A percentile compares a stretch with the other conserved stretches of the same genome.
These are phyloP conservation scores for Diplogasteroides magnus DNA, from an alignment of 1,140 invertebrate genomes.

Conservation along the genomic window DNA sequence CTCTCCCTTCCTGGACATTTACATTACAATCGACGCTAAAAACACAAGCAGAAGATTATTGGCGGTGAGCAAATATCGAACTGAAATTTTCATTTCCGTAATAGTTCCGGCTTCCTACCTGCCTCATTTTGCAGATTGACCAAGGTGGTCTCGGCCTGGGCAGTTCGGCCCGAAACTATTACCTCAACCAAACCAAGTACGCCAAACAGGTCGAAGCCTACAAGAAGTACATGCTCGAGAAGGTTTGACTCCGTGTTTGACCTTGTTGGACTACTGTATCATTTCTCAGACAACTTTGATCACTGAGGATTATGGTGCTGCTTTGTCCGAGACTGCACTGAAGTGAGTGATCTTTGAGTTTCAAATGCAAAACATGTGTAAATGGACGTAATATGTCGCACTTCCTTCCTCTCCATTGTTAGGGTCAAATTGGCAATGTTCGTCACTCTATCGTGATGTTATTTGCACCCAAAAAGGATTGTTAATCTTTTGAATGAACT, in stretches of 20 bases:
- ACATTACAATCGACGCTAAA: neutral
- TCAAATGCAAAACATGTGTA: too few relatives aligned
- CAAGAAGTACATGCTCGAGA: constrained; percentile 8
- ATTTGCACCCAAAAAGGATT: too few relatives aligned
- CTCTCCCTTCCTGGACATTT: neutral
- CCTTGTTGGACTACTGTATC: neutral
- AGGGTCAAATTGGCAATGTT: too few relatives aligned
- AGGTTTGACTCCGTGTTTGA: too few relatives aligned
- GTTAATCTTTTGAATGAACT: too few relatives aligned
- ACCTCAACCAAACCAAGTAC: constrained; percentile 11
- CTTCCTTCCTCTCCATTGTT: too few relatives aligned
- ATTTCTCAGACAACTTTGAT: neutral
- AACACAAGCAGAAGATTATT: neutral
- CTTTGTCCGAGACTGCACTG: neutral
- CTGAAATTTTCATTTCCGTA: neutral
- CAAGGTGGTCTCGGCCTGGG: constrained; percentile 10
- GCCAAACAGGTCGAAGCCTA: constrained; percentile 1
- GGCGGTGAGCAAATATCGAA: neutral
- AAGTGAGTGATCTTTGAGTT: too few relatives aligned
- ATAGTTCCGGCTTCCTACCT: neutral
- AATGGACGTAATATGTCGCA: too few relatives aligned
- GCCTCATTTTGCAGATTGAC: constrained; percentile 12
- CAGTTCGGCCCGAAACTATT: neutral
- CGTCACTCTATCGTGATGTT: too few relatives aligned
- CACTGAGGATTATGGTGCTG: constrained; percentile 2